phyloP scores from a whole-genome alignment of 2,113 vertebrate genomes.

The Mellivora capensis region DNA sequence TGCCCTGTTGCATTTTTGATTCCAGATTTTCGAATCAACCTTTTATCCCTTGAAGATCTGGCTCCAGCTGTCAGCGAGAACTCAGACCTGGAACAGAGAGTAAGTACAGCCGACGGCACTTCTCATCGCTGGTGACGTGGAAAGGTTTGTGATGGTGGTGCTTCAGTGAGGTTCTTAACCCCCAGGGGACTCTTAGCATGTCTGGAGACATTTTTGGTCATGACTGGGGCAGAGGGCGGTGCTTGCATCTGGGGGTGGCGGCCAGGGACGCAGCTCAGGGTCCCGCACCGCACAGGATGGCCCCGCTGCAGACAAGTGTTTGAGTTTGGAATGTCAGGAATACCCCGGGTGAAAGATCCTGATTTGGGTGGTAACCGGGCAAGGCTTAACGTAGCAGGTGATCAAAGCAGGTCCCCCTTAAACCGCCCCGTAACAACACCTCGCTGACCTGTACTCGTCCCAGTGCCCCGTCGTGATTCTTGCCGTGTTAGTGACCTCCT shows the following conservation, averaged over 20 bases:
- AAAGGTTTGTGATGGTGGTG: background rate
- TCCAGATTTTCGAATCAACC: conserved; percentile 87
- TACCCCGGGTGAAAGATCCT: background rate
- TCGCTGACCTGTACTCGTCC: accelerated
- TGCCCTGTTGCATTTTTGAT: background rate
- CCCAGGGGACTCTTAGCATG: background rate
- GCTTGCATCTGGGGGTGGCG: background rate
- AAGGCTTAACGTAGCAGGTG: background rate
- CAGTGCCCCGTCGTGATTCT: accelerated
- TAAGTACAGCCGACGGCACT: conserved; percentile 33
- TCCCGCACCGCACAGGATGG: too few species aligned
- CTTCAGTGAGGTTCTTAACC: background rate
- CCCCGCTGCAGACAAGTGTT: too few species aligned
- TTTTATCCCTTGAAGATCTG: conserved; percentile 90
- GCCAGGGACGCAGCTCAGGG: background rate
- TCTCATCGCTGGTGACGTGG: background rate
- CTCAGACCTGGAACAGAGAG: conserved; percentile 58
- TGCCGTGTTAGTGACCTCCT: background rate
- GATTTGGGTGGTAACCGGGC: background rate
- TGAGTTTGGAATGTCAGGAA: too few species aligned
- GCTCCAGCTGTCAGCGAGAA: conserved; percentile 58
- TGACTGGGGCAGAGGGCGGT: background rate
- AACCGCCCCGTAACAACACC: accelerated
- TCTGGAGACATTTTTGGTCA: background rate
- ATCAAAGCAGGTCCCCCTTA: background rate